phyloP scores from a whole-genome alignment of 2,113 vertebrate species.

The Antechinus flavipes region DNA sequence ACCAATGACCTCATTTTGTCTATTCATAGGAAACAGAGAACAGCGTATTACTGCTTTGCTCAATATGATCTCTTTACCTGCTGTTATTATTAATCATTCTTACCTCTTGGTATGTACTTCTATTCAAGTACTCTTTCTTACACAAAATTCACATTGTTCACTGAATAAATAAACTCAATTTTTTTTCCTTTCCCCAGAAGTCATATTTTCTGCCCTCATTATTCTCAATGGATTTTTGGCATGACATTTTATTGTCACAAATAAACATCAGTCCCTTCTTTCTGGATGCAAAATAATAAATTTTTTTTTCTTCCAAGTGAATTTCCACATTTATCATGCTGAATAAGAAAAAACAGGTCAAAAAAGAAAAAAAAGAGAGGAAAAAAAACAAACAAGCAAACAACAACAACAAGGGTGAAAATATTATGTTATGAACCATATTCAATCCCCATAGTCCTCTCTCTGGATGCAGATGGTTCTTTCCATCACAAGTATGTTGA shows the following conservation, averaged over 20 bases:
- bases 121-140: background rate
- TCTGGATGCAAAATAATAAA: no score
- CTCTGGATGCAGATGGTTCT: no score
- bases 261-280: background rate
- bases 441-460: no score
- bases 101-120: background rate
- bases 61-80: background rate
- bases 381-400: no score
- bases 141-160: background rate
- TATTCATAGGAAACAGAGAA: background rate
- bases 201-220: background rate
- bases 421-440: no score
- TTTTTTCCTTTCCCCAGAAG: background rate
- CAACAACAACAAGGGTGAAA: no score
- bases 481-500: no score
- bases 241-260: background rate
- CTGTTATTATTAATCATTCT: background rate
- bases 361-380: no score
- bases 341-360: no score
- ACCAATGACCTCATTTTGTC: background rate
- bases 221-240: background rate
- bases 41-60: background rate
- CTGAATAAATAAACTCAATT: background rate
- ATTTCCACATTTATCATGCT: no score
- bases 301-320: no score